Evolutionary conservation across 1,140 invertebrate genomes (phyloP).

Genomic region (Drosophila rhopaloa): DNA sequence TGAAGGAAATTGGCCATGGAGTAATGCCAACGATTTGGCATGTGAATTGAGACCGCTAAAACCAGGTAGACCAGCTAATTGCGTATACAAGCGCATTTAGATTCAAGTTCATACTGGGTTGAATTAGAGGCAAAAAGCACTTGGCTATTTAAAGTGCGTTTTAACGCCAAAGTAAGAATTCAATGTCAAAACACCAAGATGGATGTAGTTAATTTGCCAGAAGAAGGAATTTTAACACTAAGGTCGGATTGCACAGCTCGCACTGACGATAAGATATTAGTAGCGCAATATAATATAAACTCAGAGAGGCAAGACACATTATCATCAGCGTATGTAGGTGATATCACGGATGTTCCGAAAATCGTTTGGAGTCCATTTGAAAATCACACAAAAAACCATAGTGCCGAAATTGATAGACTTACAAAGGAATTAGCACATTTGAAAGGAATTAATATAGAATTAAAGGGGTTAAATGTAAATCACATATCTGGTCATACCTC

Average conservation of each 20-base stretch:
- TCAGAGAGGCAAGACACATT: not conserved
- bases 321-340: not conserved
- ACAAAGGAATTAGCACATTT: not conserved
- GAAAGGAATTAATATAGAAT: not conserved
- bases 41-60: not conserved
- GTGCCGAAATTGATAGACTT: not conserved
- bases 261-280: not conserved
- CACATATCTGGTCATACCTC: too few relatives aligned
- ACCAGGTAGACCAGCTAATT: not conserved
- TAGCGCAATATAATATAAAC: not conserved
- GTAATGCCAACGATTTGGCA: constrained; percentile 1
- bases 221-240: not conserved
- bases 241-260: constrained; percentile 1
- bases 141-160: not conserved
- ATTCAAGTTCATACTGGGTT: not conserved
- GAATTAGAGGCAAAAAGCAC: not conserved
- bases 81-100: not conserved
- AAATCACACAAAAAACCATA: not conserved
- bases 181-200: not conserved
- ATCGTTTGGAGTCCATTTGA: not conserved
- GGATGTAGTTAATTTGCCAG: not conserved
- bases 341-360: not conserved
- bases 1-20: too few relatives aligned
- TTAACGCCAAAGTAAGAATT: not conserved
- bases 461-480: not conserved